Percentiles rank a stretch among this genome's conserved stretches.
phyloP scores from a whole-genome alignment of 2,888 invertebrate genomes.

The Eupithecia dodoneata region DNA sequence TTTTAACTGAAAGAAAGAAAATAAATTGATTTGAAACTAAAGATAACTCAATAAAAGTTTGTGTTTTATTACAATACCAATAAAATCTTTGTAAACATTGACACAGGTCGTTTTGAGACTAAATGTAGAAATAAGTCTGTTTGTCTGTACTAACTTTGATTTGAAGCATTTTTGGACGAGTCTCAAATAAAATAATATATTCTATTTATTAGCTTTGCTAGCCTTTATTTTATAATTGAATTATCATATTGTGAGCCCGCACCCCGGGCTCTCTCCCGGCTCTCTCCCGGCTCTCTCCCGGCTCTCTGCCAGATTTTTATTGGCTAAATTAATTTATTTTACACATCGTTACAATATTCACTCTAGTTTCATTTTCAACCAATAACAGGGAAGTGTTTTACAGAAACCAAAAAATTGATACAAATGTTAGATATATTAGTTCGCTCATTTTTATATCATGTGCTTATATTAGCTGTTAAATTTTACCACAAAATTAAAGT shows the following conservation, averaged over 20 bases:
- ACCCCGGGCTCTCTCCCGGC: not conserved
- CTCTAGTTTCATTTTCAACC: not conserved
- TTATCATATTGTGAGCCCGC: slow-evolving; percentile 1
- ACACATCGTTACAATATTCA: slow-evolving; percentile 7
- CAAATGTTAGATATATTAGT: not conserved
- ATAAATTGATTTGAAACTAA: not conserved
- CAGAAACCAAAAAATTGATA: not conserved
- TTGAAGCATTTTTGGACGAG: too few species aligned
- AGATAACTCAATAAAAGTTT: not conserved
- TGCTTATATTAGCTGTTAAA: too few species aligned
- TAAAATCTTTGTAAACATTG: not conserved
- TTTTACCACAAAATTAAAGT: too few species aligned
- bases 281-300: too few species aligned
- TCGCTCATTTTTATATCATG: too few species aligned
- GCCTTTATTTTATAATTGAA: slow-evolving; percentile 6
- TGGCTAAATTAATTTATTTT: slow-evolving; percentile 9
- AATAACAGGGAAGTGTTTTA: not conserved
- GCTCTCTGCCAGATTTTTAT: slow-evolving; percentile 10
- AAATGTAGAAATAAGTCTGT: too few species aligned
- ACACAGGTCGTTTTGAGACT: too few species aligned
- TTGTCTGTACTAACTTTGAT: too few species aligned
- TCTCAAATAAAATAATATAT: not conserved
- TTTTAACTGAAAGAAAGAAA: too few species aligned
- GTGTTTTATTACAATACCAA: not conserved
- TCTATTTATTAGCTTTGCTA: not conserved